These are phyloP conservation scores for Albula glossodonta DNA, from an alignment of 2,113 vertebrate genomes.

Conservation along the genomic window DNA sequence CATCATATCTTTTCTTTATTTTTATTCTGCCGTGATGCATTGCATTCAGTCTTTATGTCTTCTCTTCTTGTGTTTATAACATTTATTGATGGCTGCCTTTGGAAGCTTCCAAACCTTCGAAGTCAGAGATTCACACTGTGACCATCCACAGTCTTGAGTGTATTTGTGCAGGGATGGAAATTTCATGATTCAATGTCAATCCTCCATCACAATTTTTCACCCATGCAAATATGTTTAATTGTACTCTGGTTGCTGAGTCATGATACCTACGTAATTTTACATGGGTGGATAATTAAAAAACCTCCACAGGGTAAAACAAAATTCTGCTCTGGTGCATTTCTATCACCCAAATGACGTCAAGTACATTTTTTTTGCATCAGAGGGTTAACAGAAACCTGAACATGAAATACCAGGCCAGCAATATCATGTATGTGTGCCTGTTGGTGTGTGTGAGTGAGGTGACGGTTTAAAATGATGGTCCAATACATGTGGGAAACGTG, in stretches of 20 bases:
- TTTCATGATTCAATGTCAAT: not conserved
- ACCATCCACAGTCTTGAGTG: not conserved
- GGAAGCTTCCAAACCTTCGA: too few species aligned
- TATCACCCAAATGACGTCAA: not conserved
- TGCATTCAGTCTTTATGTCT: too few species aligned
- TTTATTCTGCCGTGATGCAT: not conserved
- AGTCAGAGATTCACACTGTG: too few species aligned
- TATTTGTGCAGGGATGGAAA: not conserved
- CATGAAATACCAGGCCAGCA: not conserved
- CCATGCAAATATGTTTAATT: not conserved
- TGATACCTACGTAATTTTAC: not conserved
- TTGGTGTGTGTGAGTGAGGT: not conserved
- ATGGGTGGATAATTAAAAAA: too few species aligned
- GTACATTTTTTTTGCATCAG: not conserved
- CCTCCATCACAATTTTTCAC: not conserved
- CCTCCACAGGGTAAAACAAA: not conserved
- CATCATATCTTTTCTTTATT: not conserved
- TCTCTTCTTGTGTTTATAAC: too few species aligned
- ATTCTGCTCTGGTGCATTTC: not conserved
- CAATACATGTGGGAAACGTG: not conserved
- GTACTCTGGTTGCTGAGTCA: not conserved
- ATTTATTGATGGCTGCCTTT: too few species aligned
- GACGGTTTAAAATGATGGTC: conserved; percentile 2
- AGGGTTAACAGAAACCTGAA: not conserved
- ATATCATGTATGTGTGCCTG: not conserved